Evolutionary conservation across 2,113 vertebrate species (phyloP).

Genomic region (Empidonax alnorum): DNA sequence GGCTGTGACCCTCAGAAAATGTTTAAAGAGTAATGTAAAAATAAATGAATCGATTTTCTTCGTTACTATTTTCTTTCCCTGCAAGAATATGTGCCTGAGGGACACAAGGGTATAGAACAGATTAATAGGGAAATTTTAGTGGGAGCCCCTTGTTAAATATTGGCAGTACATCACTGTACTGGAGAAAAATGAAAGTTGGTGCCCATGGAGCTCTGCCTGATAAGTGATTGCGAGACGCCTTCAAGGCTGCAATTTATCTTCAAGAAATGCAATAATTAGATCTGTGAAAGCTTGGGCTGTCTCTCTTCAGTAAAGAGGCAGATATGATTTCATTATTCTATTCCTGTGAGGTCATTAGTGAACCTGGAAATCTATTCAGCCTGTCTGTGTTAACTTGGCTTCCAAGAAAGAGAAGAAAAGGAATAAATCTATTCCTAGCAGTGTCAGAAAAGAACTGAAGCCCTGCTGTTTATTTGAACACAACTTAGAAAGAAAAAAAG

Average conservation of each 20-base stretch:
- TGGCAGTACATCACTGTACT: slow-evolving; percentile 45
- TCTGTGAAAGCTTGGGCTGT: slow-evolving; percentile 19
- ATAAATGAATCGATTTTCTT: slow-evolving; percentile 67
- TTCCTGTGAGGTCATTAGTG: slow-evolving; percentile 66
- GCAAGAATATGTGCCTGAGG: slow-evolving; percentile 31
- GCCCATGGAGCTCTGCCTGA: slow-evolving; percentile 22
- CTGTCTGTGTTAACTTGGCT: slow-evolving; percentile 39
- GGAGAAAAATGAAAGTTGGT: slow-evolving; percentile 36
- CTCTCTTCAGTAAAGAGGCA: slow-evolving; percentile 9
- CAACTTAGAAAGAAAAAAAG: background rate
- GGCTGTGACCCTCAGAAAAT: slow-evolving; percentile 64
- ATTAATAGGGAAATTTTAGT: slow-evolving; percentile 50
- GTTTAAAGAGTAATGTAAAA: slow-evolving; percentile 65
- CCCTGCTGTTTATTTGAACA: background rate
- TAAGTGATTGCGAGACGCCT: slow-evolving; percentile 61
- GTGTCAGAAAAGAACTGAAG: background rate
- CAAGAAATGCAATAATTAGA: slow-evolving; percentile 46
- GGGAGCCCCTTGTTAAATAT: slow-evolving; percentile 48
- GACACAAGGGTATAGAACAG: slow-evolving; percentile 25
- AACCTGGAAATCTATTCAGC: slow-evolving; percentile 56
- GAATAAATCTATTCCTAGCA: background rate
- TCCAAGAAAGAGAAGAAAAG: background rate
- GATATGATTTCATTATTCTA: slow-evolving; percentile 59
- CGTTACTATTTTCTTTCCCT: slow-evolving; percentile 56
- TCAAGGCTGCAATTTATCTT: slow-evolving; percentile 60